These are phyloP conservation scores for Myzus persicae DNA, from an alignment of 1,140 invertebrate species.

Conservation along the genomic window DNA sequence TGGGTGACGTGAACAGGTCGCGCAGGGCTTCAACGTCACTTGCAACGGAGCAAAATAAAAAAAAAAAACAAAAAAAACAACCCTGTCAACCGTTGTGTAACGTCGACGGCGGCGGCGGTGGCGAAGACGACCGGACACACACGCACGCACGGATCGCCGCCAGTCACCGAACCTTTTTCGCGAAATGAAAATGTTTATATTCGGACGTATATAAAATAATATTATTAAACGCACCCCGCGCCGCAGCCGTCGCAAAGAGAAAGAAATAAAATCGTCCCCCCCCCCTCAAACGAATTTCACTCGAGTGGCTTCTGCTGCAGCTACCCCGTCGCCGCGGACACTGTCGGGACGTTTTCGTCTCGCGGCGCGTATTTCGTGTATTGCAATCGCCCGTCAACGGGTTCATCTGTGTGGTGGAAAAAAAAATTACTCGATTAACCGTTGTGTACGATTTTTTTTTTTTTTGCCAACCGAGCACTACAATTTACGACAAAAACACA, in stretches of 20 bases:
- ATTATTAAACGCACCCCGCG: background rate
- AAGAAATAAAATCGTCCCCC: conserved; percentile 1
- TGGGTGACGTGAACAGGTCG: conserved; percentile 58
- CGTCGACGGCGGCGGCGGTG: background rate
- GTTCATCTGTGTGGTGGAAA: background rate
- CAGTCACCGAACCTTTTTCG: conserved; percentile 50
- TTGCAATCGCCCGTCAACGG: background rate
- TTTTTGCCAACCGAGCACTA: background rate
- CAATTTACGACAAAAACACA: background rate
- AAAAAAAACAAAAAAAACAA: conserved; percentile 37
- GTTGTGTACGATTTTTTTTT: background rate
- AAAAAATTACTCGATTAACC: background rate
- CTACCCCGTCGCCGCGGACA: background rate
- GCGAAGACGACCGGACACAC: conserved; percentile 56
- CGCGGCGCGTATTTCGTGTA: background rate
- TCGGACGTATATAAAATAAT: conserved; percentile 32
- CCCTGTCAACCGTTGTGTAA: conserved; percentile 58
- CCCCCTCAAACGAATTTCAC: background rate
- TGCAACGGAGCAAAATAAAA: conserved; percentile 31
- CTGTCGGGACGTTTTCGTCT: background rate
- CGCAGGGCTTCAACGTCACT: conserved; percentile 56
- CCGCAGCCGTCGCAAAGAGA: background rate
- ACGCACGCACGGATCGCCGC: background rate
- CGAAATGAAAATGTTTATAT: conserved; percentile 52
- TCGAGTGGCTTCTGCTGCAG: background rate